Percentiles rank a stretch among this genome's conserved stretches.
Evolutionary conservation across 2,888 invertebrate species (phyloP).

Genomic region (Chymomyza caudatula): DNA sequence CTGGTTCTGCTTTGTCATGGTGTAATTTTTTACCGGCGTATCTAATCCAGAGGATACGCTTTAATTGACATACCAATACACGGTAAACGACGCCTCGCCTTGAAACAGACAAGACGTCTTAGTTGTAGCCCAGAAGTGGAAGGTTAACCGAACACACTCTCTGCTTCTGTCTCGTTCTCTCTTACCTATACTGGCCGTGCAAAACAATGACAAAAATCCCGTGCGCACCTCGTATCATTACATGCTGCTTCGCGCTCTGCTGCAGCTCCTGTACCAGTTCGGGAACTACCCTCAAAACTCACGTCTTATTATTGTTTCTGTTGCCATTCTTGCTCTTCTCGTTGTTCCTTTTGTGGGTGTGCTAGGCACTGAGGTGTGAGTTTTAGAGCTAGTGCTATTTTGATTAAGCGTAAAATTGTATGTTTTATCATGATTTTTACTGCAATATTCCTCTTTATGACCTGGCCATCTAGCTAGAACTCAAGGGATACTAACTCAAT

Average conservation of each 20-base stretch:
- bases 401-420: slow-evolving; percentile 69
- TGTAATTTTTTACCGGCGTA: slow-evolving; percentile 64
- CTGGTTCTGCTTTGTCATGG: slow-evolving; percentile 41
- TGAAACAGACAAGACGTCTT: slow-evolving; percentile 4
- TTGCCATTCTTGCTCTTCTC: slow-evolving; percentile 12
- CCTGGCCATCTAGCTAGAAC: slow-evolving; percentile 30
- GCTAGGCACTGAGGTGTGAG: slow-evolving; percentile 50
- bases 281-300: slow-evolving; percentile 14
- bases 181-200: background rate
- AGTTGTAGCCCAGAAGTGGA: slow-evolving; percentile 3
- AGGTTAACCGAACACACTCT: slow-evolving; percentile 31
- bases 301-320: no score
- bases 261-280: slow-evolving; percentile 46
- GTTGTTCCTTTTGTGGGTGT: slow-evolving; percentile 31
- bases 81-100: slow-evolving; percentile 40
- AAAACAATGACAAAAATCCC: background rate
- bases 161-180: background rate
- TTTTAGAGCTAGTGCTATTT: slow-evolving; percentile 49
- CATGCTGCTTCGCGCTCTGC: slow-evolving; percentile 54
- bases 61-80: slow-evolving; percentile 47
- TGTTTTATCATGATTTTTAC: slow-evolving; percentile 64
- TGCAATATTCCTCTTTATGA: slow-evolving; percentile 54
- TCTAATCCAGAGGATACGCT: slow-evolving; percentile 67
- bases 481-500: background rate
- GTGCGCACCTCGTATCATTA: slow-evolving; percentile 43